Conservation (phyloP, 1,140 invertebrate species). For the Meloidogyne floridensis region DNA sequence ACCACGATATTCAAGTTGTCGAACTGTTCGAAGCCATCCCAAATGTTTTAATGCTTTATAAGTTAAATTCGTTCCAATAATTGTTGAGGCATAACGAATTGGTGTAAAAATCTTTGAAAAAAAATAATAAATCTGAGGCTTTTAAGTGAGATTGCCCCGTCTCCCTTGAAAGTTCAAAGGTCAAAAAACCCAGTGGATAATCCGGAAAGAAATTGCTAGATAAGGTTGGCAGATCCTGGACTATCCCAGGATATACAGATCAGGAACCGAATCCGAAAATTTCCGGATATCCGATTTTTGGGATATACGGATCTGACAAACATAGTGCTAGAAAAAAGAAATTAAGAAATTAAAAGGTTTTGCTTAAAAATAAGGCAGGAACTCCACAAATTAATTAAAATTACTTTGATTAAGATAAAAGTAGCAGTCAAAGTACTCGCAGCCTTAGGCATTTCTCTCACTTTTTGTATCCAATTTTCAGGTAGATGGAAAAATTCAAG, state of each 20-base stretch:
- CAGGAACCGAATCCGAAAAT: no score
- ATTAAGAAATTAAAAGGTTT: no score
- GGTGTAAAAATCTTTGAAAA: constrained; percentile 53
- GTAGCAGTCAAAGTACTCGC: constrained; percentile 56
- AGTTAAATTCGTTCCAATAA: constrained; percentile 49
- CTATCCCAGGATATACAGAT: no score
- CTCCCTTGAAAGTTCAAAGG: no score
- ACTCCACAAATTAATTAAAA: neutral
- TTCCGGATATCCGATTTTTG: no score
- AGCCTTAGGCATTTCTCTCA: constrained; percentile 49
- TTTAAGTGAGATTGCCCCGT: no score
- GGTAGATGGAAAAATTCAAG: constrained; percentile 55
- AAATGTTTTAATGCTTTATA: constrained; percentile 52
- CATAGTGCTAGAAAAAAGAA: no score
- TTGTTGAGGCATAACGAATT: constrained; percentile 53
- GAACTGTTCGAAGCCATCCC: constrained; percentile 51
- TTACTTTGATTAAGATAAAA: constrained; percentile 59
- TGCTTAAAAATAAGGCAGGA: no score
- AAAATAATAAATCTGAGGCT: neutral
- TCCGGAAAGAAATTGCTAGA: no score
- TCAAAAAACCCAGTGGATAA: no score
- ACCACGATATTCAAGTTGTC: constrained; percentile 52
- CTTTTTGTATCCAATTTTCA: constrained; percentile 53
- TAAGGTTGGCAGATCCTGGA: no score
- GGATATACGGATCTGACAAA: no score